Conservation (phyloP, 1,140 invertebrate species). For the Apis laboriosa region DNA sequence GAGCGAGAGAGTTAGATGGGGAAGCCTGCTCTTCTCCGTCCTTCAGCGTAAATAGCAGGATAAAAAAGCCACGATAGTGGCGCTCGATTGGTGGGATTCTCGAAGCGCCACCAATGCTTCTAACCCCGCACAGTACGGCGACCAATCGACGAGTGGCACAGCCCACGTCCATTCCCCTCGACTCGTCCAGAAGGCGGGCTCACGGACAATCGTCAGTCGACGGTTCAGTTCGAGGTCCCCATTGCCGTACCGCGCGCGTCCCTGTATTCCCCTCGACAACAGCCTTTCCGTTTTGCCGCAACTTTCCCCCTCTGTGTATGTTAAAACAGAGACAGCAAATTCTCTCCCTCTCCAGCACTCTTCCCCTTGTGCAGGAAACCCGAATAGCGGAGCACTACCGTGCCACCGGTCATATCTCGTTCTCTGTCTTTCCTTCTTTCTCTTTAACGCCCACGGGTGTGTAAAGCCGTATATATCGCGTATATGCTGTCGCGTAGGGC, state of each 20-base stretch:
- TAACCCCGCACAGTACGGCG: slow-evolving; percentile 67
- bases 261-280: slow-evolving; percentile 29
- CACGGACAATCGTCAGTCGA: slow-evolving; percentile 46
- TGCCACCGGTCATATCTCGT: slow-evolving; percentile 45
- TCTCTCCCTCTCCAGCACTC: background rate
- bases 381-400: slow-evolving; percentile 66
- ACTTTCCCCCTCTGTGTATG: slow-evolving; percentile 34
- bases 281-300: slow-evolving; percentile 51
- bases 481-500: slow-evolving; percentile 54
- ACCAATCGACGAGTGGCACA: slow-evolving; percentile 74
- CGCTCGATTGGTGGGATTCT: slow-evolving; percentile 69
- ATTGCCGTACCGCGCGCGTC: slow-evolving; percentile 32
- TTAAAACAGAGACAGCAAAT: slow-evolving; percentile 47
- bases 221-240: slow-evolving; percentile 46
- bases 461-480: slow-evolving; percentile 57
- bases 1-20: slow-evolving; percentile 46
- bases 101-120: slow-evolving; percentile 63
- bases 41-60: slow-evolving; percentile 66
- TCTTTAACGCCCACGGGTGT: slow-evolving; percentile 54
- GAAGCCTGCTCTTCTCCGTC: slow-evolving; percentile 64
- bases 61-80: slow-evolving; percentile 79
- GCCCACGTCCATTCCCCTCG: slow-evolving; percentile 71
- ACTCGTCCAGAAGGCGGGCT: slow-evolving; percentile 65
- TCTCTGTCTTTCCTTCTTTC: slow-evolving; percentile 29
- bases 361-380: slow-evolving; percentile 54